Base-by-base conservation (phyloP, 2,888 invertebrate species). In the Malthinus seriepunctatus region DNA sequence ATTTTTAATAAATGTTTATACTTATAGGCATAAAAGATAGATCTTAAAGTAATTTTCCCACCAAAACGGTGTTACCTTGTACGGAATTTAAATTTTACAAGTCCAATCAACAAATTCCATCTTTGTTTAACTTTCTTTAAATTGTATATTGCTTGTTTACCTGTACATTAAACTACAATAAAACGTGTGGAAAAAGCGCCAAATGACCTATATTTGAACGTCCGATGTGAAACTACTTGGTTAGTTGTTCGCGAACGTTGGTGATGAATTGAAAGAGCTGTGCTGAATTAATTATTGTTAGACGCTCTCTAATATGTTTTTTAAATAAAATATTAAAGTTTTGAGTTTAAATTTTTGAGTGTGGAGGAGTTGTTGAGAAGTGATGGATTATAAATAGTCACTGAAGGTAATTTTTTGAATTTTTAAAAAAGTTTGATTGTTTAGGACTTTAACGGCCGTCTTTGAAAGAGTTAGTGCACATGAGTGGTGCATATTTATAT, bases 191-290 rank as follows among this genome's bases (percentile, higher is more conserved):
- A 55, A 58, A 55, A 55, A 54, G 54, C 55, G 59, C 59, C 35
- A 56, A 56, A 56, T 56, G 60, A 60, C 60, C 60, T 56, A 60
- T 47, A 60, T 60, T 60, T 46, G 42, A 55, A 47, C 51, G 37
- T 56, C 48, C 55, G 11, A 48, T 15, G 55, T 55, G 51, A 52
- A 60, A 60, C 48, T 48, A 42, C 23, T 32, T 48, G 48, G 45
- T 44, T 50, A 53, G 53, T 52, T 48, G 57, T 33, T 49, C 53
- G 52, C 58, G 49, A 45, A 33, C 54, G 48, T 32, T 38, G 54
- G 33, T 31, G 32, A 32, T 33, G 39, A 23, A 23, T 15, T 42
- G 32, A 38, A 55, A 48, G 44, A 44, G 51, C 32, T 5, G 23
- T 5, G 23, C n/a, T n/a, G n/a, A n/a, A n/a, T n/a, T n/a, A n/a